A percentile compares a stretch with the other conserved stretches of the same genome.
phyloP scores from a whole-genome alignment of 2,797 vertebrate species.

The Cyprinodon diabolis region DNA sequence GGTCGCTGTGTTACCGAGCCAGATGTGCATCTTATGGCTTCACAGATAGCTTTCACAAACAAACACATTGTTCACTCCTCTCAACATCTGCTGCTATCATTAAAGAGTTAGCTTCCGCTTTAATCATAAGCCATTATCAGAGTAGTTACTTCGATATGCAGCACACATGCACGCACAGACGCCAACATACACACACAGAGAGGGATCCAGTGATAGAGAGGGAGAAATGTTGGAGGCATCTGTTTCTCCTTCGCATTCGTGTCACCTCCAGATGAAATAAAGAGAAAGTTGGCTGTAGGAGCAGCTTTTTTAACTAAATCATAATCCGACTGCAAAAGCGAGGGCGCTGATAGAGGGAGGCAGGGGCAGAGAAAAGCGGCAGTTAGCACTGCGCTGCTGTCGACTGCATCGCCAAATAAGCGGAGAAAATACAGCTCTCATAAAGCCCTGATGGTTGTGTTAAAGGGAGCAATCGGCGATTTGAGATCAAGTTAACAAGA shows the following conservation, averaged over 20 bases:
- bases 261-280: slow-evolving; percentile 49
- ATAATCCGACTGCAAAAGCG: slow-evolving; percentile 19
- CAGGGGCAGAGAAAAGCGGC: slow-evolving; percentile 14
- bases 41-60: slow-evolving; percentile 63
- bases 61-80: slow-evolving; percentile 59
- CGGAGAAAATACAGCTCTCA: slow-evolving; percentile 57
- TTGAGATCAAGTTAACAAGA: slow-evolving; percentile 64
- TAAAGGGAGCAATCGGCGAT: slow-evolving; percentile 62
- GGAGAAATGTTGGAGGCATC: slow-evolving; percentile 46
- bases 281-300: slow-evolving; percentile 54
- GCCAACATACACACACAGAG: slow-evolving; percentile 3
- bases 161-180: too few species aligned
- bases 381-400: slow-evolving; percentile 28
- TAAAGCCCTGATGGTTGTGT: slow-evolving; percentile 63
- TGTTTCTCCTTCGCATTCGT: slow-evolving; percentile 38
- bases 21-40: slow-evolving; percentile 62
- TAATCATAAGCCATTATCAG: slow-evolving; percentile 66
- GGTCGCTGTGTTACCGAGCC: slow-evolving; percentile 41
- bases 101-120: slow-evolving; percentile 60
- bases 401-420: slow-evolving; percentile 28
- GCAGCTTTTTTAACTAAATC: slow-evolving; percentile 55
- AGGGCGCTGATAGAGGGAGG: neutral
- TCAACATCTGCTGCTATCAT: slow-evolving; percentile 70
- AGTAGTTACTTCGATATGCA: slow-evolving; percentile 15
- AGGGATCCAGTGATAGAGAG: slow-evolving; percentile 25